Base-by-base conservation (phyloP, 2,888 invertebrate genomes). In the Rhabditoides inermis region DNA sequence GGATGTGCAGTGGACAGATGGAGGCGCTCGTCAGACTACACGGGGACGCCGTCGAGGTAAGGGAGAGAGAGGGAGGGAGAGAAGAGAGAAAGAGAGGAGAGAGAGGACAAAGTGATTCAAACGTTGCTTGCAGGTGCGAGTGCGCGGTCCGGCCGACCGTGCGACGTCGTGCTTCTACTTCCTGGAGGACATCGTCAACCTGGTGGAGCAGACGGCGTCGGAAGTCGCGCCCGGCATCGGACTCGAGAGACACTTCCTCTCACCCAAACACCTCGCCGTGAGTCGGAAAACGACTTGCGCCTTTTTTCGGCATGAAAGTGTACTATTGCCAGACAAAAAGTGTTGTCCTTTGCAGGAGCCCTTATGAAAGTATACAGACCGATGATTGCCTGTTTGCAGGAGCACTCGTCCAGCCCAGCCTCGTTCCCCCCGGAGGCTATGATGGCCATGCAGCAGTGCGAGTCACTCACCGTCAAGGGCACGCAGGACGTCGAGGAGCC, bases 211-310 rank as follows among this genome's bases (percentile, higher is more conserved):
- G 77, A 84, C 84, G 10, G 77, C 85, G 26, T 77, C 80, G 45
- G 82, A 83, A 67, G 82, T 85, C 45, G 84, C 84, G 62, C 86
- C 86, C 1, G 85, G 85, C 15, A 78, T 86, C 68, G 75, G 83
- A 48, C 72, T 85, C 18, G 85, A 85, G 76, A 81, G 82, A 56
- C 84, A 85, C 69, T 81, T 84, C 67, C 77, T 86, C 41, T 85
- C 85, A 72, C 80, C 83, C 15, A 62, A 63, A 35, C 73, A 73
- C 49, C 49, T 67, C n/a, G 55, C 53, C 45, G 56, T 56, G 15
- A 6, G 25, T 5, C 5, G 3, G 20, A 25, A 12, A 12, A 7
- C 6, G 40, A 39, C 40, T 7, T n/a, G 18, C 18, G n/a, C n/a
- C n/a, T n/a, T n/a, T n/a, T n/a, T n/a, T n/a, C n/a, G n/a, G n/a